A percentile compares a stretch with the other conserved stretches of the same genome.
Evolutionary conservation across 1,140 invertebrate species (phyloP).

Genomic region (Acromyrmex charruanus): DNA sequence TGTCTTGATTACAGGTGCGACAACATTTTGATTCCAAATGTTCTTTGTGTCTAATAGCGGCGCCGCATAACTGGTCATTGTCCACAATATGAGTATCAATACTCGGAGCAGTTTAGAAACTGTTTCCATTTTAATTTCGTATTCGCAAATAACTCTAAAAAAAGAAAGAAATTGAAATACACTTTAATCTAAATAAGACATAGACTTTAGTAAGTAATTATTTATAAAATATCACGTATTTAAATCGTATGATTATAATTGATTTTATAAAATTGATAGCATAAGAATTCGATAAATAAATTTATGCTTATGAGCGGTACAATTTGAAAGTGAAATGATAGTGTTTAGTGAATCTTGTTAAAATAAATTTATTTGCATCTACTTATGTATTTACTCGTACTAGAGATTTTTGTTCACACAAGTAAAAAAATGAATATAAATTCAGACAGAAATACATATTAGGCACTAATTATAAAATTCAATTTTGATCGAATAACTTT

Average conservation of each 20-base stretch:
- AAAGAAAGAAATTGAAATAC: not conserved
- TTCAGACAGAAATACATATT: no score
- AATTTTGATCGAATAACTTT: no score
- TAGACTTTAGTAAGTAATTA: no score
- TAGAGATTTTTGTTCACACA: not conserved
- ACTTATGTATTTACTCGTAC: not conserved
- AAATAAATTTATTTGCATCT: not conserved
- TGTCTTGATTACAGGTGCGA: constrained; percentile 45
- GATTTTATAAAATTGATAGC: not conserved
- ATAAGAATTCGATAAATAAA: not conserved
- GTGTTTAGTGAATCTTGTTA: not conserved
- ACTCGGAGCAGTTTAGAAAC: not conserved
- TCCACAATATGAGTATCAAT: constrained; percentile 27
- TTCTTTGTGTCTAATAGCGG: constrained; percentile 41
- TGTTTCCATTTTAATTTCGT: constrained; percentile 37
- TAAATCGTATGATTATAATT: not conserved
- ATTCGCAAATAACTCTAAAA: not conserved
- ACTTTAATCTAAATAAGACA: not conserved
- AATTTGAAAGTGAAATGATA: not conserved
- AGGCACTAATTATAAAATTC: no score
- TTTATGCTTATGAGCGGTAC: not conserved
- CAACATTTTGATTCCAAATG: constrained; percentile 20
- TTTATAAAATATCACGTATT: not conserved
- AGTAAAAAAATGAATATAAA: no score
- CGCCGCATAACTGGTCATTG: constrained; percentile 26